Conservation (phyloP, 2,113 vertebrate genomes). For the Thomomys bottae region DNA sequence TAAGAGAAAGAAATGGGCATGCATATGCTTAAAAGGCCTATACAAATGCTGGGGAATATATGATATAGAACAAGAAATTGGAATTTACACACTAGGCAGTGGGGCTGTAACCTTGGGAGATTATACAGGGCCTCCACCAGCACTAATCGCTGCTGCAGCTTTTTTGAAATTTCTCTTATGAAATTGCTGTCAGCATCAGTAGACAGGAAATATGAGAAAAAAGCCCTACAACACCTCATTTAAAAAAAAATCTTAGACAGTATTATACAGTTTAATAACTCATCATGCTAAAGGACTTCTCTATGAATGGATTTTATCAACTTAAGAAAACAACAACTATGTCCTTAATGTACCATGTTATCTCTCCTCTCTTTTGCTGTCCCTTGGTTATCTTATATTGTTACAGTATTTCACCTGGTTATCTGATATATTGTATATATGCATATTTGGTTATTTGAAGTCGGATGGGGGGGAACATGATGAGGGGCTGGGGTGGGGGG, state of each 20-base stretch:
- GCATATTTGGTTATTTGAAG: too few relatives aligned
- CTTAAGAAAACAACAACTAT: too few relatives aligned
- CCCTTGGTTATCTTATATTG: too few relatives aligned
- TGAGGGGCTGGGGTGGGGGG: too few relatives aligned
- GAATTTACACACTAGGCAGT: not conserved
- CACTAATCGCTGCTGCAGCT: conserved; percentile 22
- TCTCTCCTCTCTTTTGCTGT: too few relatives aligned
- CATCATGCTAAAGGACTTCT: conserved; percentile 32
- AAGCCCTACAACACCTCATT: conserved; percentile 56
- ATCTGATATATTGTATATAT: too few relatives aligned
- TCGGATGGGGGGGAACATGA: too few relatives aligned
- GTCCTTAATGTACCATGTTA: too few relatives aligned
- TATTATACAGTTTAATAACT: conserved; percentile 58
- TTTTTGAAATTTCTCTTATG: conserved; percentile 59
- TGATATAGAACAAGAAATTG: conserved; percentile 28
- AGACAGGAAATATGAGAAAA: conserved; percentile 59
- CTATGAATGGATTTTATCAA: conserved; percentile 54
- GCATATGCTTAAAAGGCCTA: not conserved
- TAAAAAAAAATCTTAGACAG: conserved; percentile 55
- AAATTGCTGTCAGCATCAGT: conserved; percentile 50
- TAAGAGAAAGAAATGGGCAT: conserved; percentile 27
- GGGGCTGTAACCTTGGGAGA: conserved; percentile 34
- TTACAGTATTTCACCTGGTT: too few relatives aligned
- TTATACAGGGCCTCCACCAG: conserved; percentile 23
- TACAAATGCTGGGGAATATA: conserved; percentile 16